Evolutionary conservation across 1,140 invertebrate species (phyloP).

Genomic region (Ptiloglossa arizonensis): DNA sequence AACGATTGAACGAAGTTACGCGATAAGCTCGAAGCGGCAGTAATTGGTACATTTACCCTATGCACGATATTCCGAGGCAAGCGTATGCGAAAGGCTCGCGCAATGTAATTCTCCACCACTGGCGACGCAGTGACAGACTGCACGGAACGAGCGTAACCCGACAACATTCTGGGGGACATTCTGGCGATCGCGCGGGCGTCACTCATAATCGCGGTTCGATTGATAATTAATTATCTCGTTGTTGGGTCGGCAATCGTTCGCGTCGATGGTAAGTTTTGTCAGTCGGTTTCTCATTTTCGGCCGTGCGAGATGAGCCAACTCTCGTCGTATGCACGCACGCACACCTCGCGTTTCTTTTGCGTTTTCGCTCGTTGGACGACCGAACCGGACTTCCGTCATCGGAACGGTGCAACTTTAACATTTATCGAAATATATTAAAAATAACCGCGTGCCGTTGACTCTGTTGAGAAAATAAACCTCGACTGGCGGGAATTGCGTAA

Average conservation of each 20-base stretch:
- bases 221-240: constrained; percentile 76
- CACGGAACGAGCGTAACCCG: constrained; percentile 3
- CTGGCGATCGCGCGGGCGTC: constrained; percentile 27
- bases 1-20: too few relatives aligned
- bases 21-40: too few relatives aligned
- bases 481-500: constrained; percentile 51
- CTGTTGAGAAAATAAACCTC: constrained; percentile 58
- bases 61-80: constrained; percentile 16
- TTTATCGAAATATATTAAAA: constrained; percentile 56
- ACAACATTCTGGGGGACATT: constrained; percentile 14
- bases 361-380: not conserved
- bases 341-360: not conserved
- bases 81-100: constrained; percentile 28
- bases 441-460: constrained; percentile 54
- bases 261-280: constrained; percentile 31
- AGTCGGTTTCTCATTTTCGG: constrained; percentile 46
- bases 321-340: too few relatives aligned
- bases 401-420: constrained; percentile 44
- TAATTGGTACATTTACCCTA: too few relatives aligned
- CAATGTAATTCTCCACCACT: constrained; percentile 48
- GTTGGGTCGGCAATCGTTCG: constrained; percentile 31
- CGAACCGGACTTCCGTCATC: not conserved
- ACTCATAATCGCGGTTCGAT: constrained; percentile 63
- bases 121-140: not conserved
- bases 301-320: constrained; percentile 39